Evolutionary conservation across 1,140 invertebrate genomes (phyloP), one percentile per base, ranked within the genome.

Genomic region (Vollenhovia emeryi): DNA sequence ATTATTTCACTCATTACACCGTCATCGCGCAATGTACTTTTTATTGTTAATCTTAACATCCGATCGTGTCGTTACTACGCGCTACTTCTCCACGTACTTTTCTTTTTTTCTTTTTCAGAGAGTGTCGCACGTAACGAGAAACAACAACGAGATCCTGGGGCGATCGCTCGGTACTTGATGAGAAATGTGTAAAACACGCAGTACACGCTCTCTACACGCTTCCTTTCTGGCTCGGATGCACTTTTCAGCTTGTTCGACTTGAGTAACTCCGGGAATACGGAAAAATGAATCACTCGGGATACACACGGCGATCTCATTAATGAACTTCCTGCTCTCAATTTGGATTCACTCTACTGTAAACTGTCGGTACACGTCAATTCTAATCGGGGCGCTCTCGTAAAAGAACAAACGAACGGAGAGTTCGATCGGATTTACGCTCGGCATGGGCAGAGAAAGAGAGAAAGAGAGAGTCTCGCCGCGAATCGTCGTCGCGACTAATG

Each of bases 1-100:
- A 91, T 93, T 91, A 92, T 91, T 87, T 86, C 84, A 85, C 79
- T 89, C 74, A 87, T 87, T 86, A 87, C 84, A 80, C 78, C 75
- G 59, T 86, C 71, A 74, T 50, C 75, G 74, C 80, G 86, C 73
- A 71, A 71, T 80, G n/a, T n/a, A n/a, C 1, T 52, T 76, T 78
- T 60, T 52, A 71, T 69, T 40, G 27, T 83, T 64, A n/a, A n/a
- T n/a, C n/a, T n/a, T n/a, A 33, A 79, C 59, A 59, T 66, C 40
- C 27, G 62, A 68, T 66, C 36, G 33, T 79, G 48, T 62, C 64
- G 13, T 68, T 79, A 79, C 24, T 66, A 64, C 24, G 50, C 21
- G 33, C 48, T n/a, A 59, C n/a, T 50, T 66, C 71, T 36, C 64
- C 50, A 30, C 24, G 7, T 21, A 18, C 11, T 83, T 43, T 36